Evolutionary conservation across 2,113 vertebrate genomes (phyloP), one percentile per base, ranked within the genome.

Genomic region (Sylvia atricapilla): DNA sequence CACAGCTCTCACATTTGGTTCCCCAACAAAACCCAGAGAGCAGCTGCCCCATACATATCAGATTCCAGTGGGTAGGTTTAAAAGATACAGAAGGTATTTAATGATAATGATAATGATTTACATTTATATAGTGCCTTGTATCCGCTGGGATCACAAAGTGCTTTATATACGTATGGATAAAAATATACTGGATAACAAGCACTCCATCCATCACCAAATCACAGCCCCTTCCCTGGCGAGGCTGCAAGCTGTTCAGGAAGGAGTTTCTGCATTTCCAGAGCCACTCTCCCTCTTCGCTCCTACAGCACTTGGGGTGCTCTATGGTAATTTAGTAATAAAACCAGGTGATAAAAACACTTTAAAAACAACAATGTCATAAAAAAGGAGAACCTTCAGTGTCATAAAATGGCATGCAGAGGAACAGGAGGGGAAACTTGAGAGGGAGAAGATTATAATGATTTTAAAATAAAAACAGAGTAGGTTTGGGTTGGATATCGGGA

Each of bases 91-190:
- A 93, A 95, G 91, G 95, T 95, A 86, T 97, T 95, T 95, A 96
- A 96, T 93, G 90, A 78, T 94, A 93, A 95, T 88, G 96, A 56
- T 94, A 94, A 97, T 87, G 82, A 96, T 96, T 95, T 96, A 95
- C 92, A 94, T 96, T 95, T 96, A 93, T 95, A 94, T 94, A 81
- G 96, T 66, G 75, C 64, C 69, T 76, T 69, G 83, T 72, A 95
- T 95, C 95, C 64, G 8, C 44, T 30, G 67, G 89, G 90, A 96
- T 91, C 93, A 76, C 91, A 73, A 88, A 94, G 66, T 72, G 70
- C 72, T 93, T 95, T 95, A 53, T 92, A 58, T 50, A 92, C 91
- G 70, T 56, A 55, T 49, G 86, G 94, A 84, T 96, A 93, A 94
- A 87, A 86, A 91, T 90, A 93, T 27, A 27, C 56, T 9, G 47